Base-by-base conservation (phyloP, 2,888 invertebrate genomes). In the Ectemnius cavifrons region DNA sequence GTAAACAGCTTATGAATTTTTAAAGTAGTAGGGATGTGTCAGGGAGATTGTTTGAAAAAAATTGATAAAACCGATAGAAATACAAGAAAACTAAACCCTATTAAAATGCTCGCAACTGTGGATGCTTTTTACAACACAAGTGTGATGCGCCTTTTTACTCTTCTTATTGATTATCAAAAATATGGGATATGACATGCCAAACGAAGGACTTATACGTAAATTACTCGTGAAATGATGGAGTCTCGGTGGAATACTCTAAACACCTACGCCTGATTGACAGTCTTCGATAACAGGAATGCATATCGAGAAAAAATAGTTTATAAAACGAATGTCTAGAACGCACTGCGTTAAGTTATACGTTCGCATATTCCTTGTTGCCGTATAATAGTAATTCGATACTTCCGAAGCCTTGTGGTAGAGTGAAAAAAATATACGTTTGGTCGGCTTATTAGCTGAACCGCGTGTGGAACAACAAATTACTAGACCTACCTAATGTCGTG, bases 241-340 rank as follows among this genome's bases (percentile, higher is more conserved):
- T 45, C 65, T 73, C 59, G 47, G 59, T 75, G 69, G 63, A 69
- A 63, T 18, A 73, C 47, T 58, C 62, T 73, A 71, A 69, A 63
- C 59, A 67, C 60, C 68, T 71, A 78, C 16, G 67, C 67, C 70
- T 64, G 77, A 83, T 84, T 77, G 75, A 86, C 88, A 89, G 88
- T 88, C 88, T 89, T 89, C 76, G 71, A 82, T 79, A 81, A 84
- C 85, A 85, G 89, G 87, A 89, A 89, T 89, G 88, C 87, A 83
- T 86, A 82, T 75, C 83, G 78, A 65, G 83, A 82, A 79, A 81
- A 79, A 79, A 77, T 71, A 84, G 75, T 75, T 78, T 78, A 77
- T 65, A 77, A 81, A 83, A 78, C 73, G 79, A 78, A 82, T 76
- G 72, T 79, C 80, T 75, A 75, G 63, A 68, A 75, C 80, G 76